Evolutionary conservation across 2,888 invertebrate genomes (phyloP).

Genomic region (Himalopsyche tibetana): DNA sequence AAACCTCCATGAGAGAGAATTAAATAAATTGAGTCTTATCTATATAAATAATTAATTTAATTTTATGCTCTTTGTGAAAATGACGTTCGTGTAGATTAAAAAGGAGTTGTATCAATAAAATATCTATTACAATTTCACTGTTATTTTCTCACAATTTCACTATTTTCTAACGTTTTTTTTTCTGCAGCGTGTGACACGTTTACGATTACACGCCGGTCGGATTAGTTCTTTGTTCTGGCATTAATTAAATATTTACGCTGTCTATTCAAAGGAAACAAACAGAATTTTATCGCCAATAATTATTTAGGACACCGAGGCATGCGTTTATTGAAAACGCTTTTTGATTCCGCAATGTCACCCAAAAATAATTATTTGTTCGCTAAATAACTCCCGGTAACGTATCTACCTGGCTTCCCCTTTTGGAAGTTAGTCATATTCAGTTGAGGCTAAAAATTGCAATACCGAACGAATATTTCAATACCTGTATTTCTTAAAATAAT

Average conservation of each 20-base stretch:
- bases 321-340: too few species aligned
- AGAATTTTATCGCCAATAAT: background rate
- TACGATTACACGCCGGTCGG: slow-evolving; percentile 3
- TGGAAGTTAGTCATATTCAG: too few species aligned
- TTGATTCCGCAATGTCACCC: too few species aligned
- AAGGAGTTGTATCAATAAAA: background rate
- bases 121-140: slow-evolving; percentile 27
- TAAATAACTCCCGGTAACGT: too few species aligned
- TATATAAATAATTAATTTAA: slow-evolving; percentile 15
- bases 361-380: too few species aligned
- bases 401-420: too few species aligned
- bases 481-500: too few species aligned
- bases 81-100: background rate
- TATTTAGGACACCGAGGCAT: background rate
- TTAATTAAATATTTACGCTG: background rate
- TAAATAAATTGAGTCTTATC: background rate
- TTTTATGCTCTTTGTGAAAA: background rate
- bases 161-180: slow-evolving; percentile 50
- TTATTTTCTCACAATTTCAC: slow-evolving; percentile 52
- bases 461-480: too few species aligned
- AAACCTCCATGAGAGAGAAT: background rate
- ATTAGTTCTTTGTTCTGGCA: slow-evolving; percentile 16
- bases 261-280: background rate
- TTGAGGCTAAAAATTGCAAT: too few species aligned
- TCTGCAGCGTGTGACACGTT: slow-evolving; percentile 47